Base-by-base conservation (phyloP, 2,888 invertebrate species). In the Papilio protenor region DNA sequence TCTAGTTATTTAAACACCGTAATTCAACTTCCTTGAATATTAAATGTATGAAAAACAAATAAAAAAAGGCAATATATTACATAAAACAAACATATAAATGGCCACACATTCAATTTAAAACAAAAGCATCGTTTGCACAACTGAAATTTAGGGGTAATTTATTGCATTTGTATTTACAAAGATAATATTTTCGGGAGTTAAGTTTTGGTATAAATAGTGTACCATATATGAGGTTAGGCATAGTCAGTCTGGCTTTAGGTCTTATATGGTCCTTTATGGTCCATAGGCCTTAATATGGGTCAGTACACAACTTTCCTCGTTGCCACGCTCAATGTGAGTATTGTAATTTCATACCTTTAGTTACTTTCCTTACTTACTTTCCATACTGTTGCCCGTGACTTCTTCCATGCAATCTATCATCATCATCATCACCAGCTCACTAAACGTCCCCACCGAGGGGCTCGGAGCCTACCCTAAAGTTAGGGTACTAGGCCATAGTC, bases 311-410 rank as follows among this genome's bases (percentile, higher is more conserved):
- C 61, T 75, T 52, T 59, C 49, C 23, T 70, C 16, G 33, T 75
- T 61, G 77, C 71, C 59, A 75, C 23, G 77, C 75, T 78, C 71
- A 23, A 71, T 14, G 77, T 78, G 45, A 78, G 77, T 78, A 57
- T 33, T 47, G 27, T 18, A 16, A 40, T 57, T 55, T 52, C 66
- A n/a, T 59, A 1, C 21, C 21, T n/a, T 6, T 8, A n/a, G n/a
- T 55, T 55, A n/a, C n/a, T 55, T n/a, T 5, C 14, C 14, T 49
- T 49, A 49, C n/a, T n/a, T n/a, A n/a, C n/a, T n/a, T n/a, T n/a
- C n/a, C n/a, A n/a, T n/a, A n/a, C n/a, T n/a, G n/a, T n/a, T n/a
- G n/a, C n/a, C n/a, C n/a, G n/a, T n/a, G 49, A 27, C 27, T 27
- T 27, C 27, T 27, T 27, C 27, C 27, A 2, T 2, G 27, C 27